phyloP scores from a whole-genome alignment of 2,888 invertebrate genomes.

The Nomada flava region DNA sequence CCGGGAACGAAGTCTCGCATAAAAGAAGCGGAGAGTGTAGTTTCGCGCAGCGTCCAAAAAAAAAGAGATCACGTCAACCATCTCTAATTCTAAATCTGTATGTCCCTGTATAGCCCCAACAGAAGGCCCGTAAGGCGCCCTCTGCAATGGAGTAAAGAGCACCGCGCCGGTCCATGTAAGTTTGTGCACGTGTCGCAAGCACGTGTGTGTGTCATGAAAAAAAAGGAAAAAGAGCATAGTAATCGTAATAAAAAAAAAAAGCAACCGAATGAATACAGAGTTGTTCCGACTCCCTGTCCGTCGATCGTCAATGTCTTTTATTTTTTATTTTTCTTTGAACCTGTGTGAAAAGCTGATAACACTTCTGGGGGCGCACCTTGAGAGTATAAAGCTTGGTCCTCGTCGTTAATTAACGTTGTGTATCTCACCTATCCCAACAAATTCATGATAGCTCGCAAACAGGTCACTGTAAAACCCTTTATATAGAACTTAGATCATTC shows the following conservation, averaged over 20 bases:
- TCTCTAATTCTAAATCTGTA: constrained; percentile 69
- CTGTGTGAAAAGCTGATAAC: constrained; percentile 66
- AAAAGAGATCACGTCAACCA: constrained; percentile 3
- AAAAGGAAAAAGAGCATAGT: constrained; percentile 16
- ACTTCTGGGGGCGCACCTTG: constrained; percentile 33
- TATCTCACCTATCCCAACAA: constrained; percentile 39
- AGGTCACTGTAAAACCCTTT: constrained; percentile 21
- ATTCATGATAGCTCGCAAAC: constrained; percentile 25
- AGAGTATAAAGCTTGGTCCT: constrained; percentile 58
- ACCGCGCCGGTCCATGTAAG: constrained; percentile 84
- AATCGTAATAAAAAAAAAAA: constrained; percentile 28
- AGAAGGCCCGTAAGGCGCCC: constrained; percentile 84
- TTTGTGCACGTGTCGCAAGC: constrained; percentile 75
- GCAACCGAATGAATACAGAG: constrained; percentile 34
- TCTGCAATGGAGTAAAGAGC: constrained; percentile 83
- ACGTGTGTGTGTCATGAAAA: constrained; percentile 58
- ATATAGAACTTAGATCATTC: constrained; percentile 14
- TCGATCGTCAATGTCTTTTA: constrained; percentile 19
- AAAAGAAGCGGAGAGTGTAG: neutral
- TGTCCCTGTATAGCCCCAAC: constrained; percentile 83
- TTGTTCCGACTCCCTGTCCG: constrained; percentile 23
- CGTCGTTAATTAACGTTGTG: constrained; percentile 64
- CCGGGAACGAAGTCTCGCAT: neutral
- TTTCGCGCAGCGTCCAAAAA: neutral
- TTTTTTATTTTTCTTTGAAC: constrained; percentile 41